Evolutionary conservation across 2,888 invertebrate genomes (phyloP).

Genomic region (Rhodophaea formosa): DNA sequence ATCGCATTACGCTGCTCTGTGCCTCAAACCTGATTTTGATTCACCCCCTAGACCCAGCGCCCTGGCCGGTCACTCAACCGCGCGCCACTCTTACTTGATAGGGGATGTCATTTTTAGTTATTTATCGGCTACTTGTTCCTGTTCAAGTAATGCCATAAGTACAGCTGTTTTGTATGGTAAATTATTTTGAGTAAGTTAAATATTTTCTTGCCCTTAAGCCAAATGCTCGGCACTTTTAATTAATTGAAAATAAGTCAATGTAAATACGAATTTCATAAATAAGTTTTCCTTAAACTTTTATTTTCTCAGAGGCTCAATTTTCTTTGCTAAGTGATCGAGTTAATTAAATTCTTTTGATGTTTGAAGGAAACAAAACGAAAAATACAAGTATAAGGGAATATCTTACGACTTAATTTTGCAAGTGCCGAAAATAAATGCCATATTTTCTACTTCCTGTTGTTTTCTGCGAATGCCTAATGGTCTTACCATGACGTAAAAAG

Average conservation of each 20-base stretch:
- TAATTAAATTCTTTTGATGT: slow-evolving; percentile 31
- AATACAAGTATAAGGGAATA: neutral
- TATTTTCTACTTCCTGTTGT: neutral
- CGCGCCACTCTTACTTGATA: no score
- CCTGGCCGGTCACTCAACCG: no score
- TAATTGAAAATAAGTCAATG: slow-evolving; percentile 3
- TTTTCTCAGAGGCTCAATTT: slow-evolving; percentile 17
- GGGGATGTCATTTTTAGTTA: no score
- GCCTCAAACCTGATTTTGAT: no score
- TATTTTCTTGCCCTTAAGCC: neutral
- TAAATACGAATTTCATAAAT: neutral
- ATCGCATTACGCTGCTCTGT: no score
- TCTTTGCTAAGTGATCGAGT: slow-evolving; percentile 23
- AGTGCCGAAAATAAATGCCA: neutral
- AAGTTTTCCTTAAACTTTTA: slow-evolving; percentile 3
- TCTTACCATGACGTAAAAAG: no score
- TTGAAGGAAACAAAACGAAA: neutral
- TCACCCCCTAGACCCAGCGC: no score
- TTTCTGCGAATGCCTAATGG: no score
- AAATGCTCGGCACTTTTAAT: neutral
- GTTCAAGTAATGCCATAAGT: no score
- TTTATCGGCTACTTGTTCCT: no score
- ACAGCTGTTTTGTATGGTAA: no score
- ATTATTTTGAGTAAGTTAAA: neutral
- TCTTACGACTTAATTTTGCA: neutral